Evolutionary conservation across 2,113 vertebrate species (phyloP), one percentile per base, ranked within the genome.

Genomic region (Dicrurus megarhynchus): DNA sequence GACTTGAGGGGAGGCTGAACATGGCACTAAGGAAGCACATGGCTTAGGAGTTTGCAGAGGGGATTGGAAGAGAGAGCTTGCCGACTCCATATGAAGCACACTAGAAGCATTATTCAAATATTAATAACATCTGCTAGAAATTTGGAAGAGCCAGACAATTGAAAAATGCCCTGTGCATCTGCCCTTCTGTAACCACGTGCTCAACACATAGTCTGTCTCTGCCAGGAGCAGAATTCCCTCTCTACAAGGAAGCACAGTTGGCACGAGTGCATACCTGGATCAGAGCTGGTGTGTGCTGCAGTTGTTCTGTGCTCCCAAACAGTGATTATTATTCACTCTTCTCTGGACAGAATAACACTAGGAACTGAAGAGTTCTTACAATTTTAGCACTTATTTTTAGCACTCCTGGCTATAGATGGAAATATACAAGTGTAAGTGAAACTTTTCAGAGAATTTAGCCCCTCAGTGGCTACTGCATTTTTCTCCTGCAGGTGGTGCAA

Each of bases 71-170:
- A 74, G 37, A n/a, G 56, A 91, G 64, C 35, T 55, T 91, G 76
- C 79, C 12, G 8, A 50, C 47, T 17, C 64, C 47, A 60, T 52
- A 47, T 3, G 32, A 23, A 60, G 52, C 52, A 37, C 1, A 2
- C 56, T 41, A 37, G 73, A 21, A 75, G 37, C 4, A 1, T 71
- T 78, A 78, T 57, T 69, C 60, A 92, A 92, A 95, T 81, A 94
- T 78, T 96, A 84, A 63, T 81, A 90, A 81, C 84, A 93, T 80
- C 80, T 89, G 91, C 69, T 6, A 7, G 91, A 92, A 87, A 84
- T 75, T 47, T 60, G 73, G 84, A 82, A 63, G 87, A 91, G 73
- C 13, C 69, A 75, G 77, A 27, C 57, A 78, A 70, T 11, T 75
- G 80, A 68, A 73, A 92, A 89, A 50, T n/a, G 41, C 60, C 89